Percentiles rank a stretch among this genome's conserved stretches.
Conservation (phyloP, 2,888 invertebrate species). For the Drosophila lutescens region DNA sequence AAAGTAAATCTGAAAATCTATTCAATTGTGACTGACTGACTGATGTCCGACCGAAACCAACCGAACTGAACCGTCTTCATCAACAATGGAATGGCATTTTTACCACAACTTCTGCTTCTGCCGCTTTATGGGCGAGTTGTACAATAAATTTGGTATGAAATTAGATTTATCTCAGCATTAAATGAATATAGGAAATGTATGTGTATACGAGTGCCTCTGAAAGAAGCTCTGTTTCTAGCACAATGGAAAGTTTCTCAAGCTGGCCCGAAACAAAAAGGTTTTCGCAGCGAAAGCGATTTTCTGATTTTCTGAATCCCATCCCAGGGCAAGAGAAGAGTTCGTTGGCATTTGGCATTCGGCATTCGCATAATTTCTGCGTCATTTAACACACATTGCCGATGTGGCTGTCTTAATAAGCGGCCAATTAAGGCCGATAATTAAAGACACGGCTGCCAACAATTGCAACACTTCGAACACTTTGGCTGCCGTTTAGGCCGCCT, state of each 20-base stretch:
- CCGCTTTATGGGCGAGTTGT: slow-evolving; percentile 27
- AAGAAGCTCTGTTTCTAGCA: slow-evolving; percentile 27
- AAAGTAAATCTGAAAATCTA: slow-evolving; percentile 55
- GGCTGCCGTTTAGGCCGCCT: slow-evolving; percentile 40
- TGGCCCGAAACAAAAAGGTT: slow-evolving; percentile 21
- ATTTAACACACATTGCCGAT: slow-evolving; percentile 34
- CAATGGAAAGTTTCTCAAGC: slow-evolving; percentile 47
- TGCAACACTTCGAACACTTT: slow-evolving; percentile 32
- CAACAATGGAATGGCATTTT: slow-evolving; percentile 26
- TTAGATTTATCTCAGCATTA: slow-evolving; percentile 41
- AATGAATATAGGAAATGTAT: slow-evolving; percentile 35
- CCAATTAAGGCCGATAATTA: slow-evolving; percentile 65
- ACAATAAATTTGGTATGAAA: slow-evolving; percentile 42
- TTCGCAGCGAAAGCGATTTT: slow-evolving; percentile 35
- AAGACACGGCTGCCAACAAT: slow-evolving; percentile 48
- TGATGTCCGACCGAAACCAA: neutral
- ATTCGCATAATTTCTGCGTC: slow-evolving; percentile 54
- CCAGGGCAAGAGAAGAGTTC: slow-evolving; percentile 38
- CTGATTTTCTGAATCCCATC: slow-evolving; percentile 16
- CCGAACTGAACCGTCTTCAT: slow-evolving; percentile 7
- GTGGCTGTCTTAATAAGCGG: slow-evolving; percentile 46
- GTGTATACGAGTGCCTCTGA: neutral
- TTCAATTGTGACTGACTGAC: slow-evolving; percentile 56
- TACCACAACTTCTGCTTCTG: slow-evolving; percentile 10
- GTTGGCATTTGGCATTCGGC: slow-evolving; percentile 45